Conservation (phyloP, 2,888 invertebrate species). For the Danaus chrysippus region DNA sequence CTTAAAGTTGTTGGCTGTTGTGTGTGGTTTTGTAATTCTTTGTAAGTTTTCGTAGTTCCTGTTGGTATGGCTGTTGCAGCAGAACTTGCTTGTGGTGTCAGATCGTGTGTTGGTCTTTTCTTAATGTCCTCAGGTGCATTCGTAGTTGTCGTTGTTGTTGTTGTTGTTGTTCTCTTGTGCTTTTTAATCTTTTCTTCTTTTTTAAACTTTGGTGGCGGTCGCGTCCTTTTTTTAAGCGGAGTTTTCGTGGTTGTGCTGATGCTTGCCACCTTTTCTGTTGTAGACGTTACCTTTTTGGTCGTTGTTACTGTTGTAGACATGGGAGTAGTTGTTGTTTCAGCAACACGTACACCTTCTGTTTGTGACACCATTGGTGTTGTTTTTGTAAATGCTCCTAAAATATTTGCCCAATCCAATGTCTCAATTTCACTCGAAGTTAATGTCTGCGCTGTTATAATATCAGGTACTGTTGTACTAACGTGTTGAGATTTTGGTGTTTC, state of each 20-base stretch:
- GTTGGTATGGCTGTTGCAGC: slow-evolving; percentile 47
- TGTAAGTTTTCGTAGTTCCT: slow-evolving; percentile 38
- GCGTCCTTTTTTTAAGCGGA: slow-evolving; percentile 58
- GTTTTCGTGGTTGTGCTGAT: slow-evolving; percentile 43
- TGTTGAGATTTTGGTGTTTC: slow-evolving; percentile 48
- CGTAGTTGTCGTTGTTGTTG: slow-evolving; percentile 47
- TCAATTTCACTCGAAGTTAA: slow-evolving; percentile 42
- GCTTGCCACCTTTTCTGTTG: slow-evolving; percentile 34
- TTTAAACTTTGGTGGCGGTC: slow-evolving; percentile 59
- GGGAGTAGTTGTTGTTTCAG: slow-evolving; percentile 39
- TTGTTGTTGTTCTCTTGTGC: slow-evolving; percentile 58
- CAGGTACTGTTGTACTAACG: slow-evolving; percentile 45
- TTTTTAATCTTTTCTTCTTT: slow-evolving; percentile 62
- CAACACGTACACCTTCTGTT: slow-evolving; percentile 39
- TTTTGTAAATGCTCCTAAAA: slow-evolving; percentile 61
- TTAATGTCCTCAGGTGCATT: slow-evolving; percentile 39
- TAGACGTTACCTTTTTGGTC: slow-evolving; percentile 33
- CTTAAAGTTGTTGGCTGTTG: slow-evolving; percentile 38
- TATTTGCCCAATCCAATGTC: slow-evolving; percentile 57
- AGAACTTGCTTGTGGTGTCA: slow-evolving; percentile 61
- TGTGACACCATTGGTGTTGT: slow-evolving; percentile 64
- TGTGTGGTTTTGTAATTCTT: slow-evolving; percentile 39
- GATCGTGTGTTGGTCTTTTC: slow-evolving; percentile 52
- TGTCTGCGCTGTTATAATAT: slow-evolving; percentile 59
- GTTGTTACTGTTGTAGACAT: slow-evolving; percentile 34